These are phyloP conservation scores for Dromius quadrimaculatus DNA, from an alignment of 2,888 invertebrate species.

Conservation along the genomic window DNA sequence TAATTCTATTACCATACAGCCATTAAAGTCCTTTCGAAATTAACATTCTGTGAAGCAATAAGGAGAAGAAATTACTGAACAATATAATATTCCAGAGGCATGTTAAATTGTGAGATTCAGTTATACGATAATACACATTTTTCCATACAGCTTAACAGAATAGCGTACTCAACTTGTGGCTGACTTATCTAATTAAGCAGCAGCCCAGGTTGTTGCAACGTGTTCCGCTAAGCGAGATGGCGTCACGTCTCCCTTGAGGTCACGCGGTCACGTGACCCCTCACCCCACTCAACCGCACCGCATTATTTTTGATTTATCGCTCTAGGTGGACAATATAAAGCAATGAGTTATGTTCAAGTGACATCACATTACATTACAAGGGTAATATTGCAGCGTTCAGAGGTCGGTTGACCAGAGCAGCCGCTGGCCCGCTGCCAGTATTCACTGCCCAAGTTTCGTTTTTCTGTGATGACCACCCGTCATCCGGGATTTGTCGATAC, in stretches of 20 bases:
- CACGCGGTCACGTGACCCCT: slow-evolving; percentile 7
- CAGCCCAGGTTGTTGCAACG: not conserved
- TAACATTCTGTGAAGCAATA: too few relatives aligned
- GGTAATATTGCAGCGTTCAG: slow-evolving; percentile 44
- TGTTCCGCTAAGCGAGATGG: slow-evolving; percentile 8
- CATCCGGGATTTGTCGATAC: slow-evolving; percentile 31
- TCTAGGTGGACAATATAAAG: slow-evolving; percentile 47
- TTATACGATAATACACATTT: too few relatives aligned
- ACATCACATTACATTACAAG: slow-evolving; percentile 50
- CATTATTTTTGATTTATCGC: slow-evolving; percentile 47
- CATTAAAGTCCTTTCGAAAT: too few relatives aligned
- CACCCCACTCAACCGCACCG: not conserved
- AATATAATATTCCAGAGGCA: too few relatives aligned
- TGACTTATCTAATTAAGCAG: not conserved
- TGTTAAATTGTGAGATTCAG: too few relatives aligned
- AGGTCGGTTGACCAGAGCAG: slow-evolving; percentile 16
- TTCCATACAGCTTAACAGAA: too few relatives aligned
- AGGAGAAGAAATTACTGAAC: too few relatives aligned
- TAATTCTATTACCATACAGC: too few relatives aligned
- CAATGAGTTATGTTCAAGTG: slow-evolving; percentile 51
- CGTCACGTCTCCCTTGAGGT: slow-evolving; percentile 11
- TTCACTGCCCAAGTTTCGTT: slow-evolving; percentile 22
- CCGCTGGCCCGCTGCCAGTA: slow-evolving; percentile 19
- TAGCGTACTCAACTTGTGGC: too few relatives aligned
- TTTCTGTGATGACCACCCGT: slow-evolving; percentile 22